phyloP scores from a whole-genome alignment of 2,113 vertebrate genomes.

The Coptodon rendalli region DNA sequence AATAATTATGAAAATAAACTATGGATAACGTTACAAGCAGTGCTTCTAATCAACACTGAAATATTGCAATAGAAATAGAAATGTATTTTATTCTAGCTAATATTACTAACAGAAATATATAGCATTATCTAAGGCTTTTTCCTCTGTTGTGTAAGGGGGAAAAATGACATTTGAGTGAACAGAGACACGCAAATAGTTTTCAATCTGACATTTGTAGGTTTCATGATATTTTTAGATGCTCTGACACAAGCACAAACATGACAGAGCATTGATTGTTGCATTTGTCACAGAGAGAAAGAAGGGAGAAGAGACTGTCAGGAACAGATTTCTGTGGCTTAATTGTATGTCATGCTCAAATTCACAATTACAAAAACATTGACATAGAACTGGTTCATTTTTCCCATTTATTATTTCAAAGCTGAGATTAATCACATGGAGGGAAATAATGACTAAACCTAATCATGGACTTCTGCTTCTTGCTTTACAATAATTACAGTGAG shows the following conservation, averaged over 20 bases:
- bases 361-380: constrained; percentile 59
- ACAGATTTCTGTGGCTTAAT: constrained; percentile 46
- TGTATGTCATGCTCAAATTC: constrained; percentile 58
- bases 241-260: constrained; percentile 41
- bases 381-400: constrained; percentile 58
- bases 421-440: constrained; percentile 65
- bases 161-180: background rate
- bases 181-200: constrained; percentile 8
- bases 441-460: constrained; percentile 74
- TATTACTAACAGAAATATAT: background rate
- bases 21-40: background rate
- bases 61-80: background rate
- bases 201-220: constrained; percentile 33
- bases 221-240: constrained; percentile 58
- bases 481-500: constrained; percentile 73
- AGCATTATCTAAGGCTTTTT: background rate
- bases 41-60: background rate
- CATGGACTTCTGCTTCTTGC: constrained; percentile 70
- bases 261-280: constrained; percentile 42
- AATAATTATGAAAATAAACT: background rate
- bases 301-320: constrained; percentile 34
- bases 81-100: background rate
- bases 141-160: background rate
- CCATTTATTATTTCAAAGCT: constrained; percentile 70
- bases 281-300: constrained; percentile 30